Percentiles rank a stretch among this genome's conserved stretches.
phyloP scores from a whole-genome alignment of 2,113 vertebrate genomes.

The Odobenus rosmarus region DNA sequence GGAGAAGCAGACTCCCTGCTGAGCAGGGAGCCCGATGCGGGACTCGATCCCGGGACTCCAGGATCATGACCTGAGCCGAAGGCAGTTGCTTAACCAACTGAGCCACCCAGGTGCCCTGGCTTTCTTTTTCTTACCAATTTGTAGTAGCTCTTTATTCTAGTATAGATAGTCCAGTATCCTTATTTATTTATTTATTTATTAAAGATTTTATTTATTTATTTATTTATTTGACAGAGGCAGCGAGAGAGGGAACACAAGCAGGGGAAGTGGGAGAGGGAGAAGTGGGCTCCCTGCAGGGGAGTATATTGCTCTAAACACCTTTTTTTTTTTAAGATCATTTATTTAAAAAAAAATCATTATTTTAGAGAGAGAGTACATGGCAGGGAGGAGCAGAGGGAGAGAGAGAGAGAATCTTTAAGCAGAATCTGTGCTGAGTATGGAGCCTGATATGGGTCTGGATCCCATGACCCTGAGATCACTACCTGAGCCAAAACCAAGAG shows the following conservation, averaged over 20 bases:
- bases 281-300: too few relatives aligned
- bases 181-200: too few relatives aligned
- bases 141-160: neutral
- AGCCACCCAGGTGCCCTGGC: neutral
- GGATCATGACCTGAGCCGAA: too few relatives aligned
- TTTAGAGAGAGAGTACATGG: neutral
- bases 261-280: too few relatives aligned
- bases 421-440: neutral
- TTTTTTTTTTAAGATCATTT: neutral
- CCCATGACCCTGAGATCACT: neutral
- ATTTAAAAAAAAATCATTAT: neutral
- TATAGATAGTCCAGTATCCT: neutral
- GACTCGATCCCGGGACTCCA: too few relatives aligned
- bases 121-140: slow-evolving; percentile 28
- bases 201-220: too few relatives aligned
- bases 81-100: too few relatives aligned
- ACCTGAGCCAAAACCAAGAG: neutral
- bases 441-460: neutral
- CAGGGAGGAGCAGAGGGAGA: neutral
- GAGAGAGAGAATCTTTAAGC: neutral
- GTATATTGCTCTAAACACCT: neutral
- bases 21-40: too few relatives aligned
- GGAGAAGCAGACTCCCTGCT: too few relatives aligned
- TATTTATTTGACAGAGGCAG: too few relatives aligned
- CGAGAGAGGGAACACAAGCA: too few relatives aligned